phyloP scores from a whole-genome alignment of 2,113 vertebrate species.

The Malaclemys terrapin region DNA sequence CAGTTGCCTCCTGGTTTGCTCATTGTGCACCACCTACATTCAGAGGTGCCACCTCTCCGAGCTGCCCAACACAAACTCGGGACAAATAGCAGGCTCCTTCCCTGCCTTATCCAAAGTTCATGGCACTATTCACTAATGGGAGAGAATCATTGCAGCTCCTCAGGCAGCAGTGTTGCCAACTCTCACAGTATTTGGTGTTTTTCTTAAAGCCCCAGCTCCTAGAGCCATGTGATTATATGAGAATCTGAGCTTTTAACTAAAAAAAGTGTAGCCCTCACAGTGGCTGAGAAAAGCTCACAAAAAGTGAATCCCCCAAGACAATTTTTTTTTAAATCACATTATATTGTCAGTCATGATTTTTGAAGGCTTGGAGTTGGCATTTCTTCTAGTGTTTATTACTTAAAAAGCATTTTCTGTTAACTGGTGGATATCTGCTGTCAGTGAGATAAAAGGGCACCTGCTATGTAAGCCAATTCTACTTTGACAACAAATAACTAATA shows the following conservation, averaged over 20 bases:
- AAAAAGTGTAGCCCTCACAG: not conserved
- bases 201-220: not conserved
- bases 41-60: not conserved
- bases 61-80: fast-evolving
- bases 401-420: not conserved
- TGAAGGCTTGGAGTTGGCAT: not conserved
- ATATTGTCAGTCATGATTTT: not conserved
- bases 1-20: not conserved
- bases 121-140: not conserved
- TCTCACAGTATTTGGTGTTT: not conserved
- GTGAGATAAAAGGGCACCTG: not conserved
- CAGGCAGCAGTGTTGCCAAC: not conserved
- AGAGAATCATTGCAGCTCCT: not conserved
- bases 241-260: not conserved
- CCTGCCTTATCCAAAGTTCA: not conserved
- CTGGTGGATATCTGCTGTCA: not conserved
- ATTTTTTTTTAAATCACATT: not conserved
- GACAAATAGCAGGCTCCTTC: not conserved
- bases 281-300: not conserved
- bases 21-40: not conserved
- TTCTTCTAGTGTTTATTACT: not conserved
- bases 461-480: not conserved
- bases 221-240: not conserved
- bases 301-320: not conserved
- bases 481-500: not conserved